Conservation (phyloP, 2,797 vertebrate genomes). For the Harpagifer antarcticus region DNA sequence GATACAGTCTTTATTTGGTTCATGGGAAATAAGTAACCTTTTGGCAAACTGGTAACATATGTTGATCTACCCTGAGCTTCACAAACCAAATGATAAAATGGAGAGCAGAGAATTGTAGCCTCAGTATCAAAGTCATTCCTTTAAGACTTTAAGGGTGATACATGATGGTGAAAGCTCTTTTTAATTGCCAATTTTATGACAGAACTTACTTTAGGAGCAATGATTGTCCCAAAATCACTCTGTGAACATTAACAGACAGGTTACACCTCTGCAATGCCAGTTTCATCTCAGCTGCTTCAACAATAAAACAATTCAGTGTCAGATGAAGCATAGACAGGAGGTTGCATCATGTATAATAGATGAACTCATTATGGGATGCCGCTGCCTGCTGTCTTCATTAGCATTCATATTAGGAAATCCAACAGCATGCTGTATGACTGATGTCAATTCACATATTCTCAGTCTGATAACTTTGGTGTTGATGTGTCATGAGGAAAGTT, state of each 20-base stretch:
- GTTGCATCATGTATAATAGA: constrained; percentile 35
- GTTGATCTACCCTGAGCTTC: neutral
- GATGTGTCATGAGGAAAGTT: neutral
- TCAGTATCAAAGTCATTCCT: neutral
- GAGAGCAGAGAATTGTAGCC: neutral
- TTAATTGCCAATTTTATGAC: neutral
- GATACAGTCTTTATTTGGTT: neutral
- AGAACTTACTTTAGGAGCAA: neutral
- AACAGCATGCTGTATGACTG: neutral
- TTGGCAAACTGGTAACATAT: neutral
- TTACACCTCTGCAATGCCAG: constrained; percentile 16
- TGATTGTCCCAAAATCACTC: constrained; percentile 5
- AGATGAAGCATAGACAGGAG: constrained; percentile 30
- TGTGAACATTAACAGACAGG: constrained; percentile 35
- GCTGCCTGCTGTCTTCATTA: constrained; percentile 26
- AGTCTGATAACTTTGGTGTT: constrained; percentile 12
- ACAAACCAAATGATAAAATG: neutral
- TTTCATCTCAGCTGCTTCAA: constrained; percentile 13
- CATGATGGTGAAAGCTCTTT: neutral
- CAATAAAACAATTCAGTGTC: constrained; percentile 18
- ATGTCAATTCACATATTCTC: constrained; percentile 23
- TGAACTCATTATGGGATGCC: constrained; percentile 13
- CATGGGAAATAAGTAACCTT: neutral
- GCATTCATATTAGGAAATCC: constrained; percentile 9
- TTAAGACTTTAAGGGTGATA: neutral